Base-by-base conservation (phyloP, 2,888 invertebrate species). In the Neoaliturus tenellus region DNA sequence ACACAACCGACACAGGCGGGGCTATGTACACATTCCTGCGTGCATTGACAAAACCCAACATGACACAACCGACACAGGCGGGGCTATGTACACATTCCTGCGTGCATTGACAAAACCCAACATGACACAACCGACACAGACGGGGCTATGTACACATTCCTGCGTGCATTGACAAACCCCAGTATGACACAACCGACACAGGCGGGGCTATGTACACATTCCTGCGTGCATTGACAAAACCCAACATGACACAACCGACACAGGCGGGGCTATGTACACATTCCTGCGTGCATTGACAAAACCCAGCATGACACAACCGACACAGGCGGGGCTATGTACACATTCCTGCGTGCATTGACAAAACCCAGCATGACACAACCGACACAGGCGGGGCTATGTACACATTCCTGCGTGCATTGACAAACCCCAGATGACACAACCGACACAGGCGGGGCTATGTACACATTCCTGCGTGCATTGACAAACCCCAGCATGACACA, bases 1-100 rank as follows among this genome's bases (percentile, higher is more conserved):
- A 62, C 62, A 62, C 17, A n/a, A n/a, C n/a, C 62, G 1, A 1
- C 2, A 8, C 28, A 28, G 10, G 8, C 4, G 20, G 1, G 51
- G 51, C 62, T 62, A 17, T 62, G 28, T 62, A 62, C 20, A 55
- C 62, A 62, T 51, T 51, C 14, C 28, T 28, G 62, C 62, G 28
- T 51, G 14, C 10, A 4, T 4, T 35, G 35, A n/a, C n/a, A n/a
- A n/a, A n/a, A n/a, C n/a, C n/a, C n/a, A n/a, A n/a, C n/a, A n/a
- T n/a, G n/a, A n/a, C n/a, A n/a, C n/a, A n/a, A n/a, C n/a, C n/a
- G n/a, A n/a, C n/a, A n/a, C n/a, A n/a, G n/a, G n/a, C n/a, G n/a
- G n/a, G n/a, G n/a, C n/a, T n/a, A n/a, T n/a, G n/a, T n/a, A n/a
- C n/a, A n/a, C n/a, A n/a, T n/a, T n/a, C n/a, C n/a, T n/a, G n/a